These are phyloP conservation scores for Agonopterix arenella DNA, from an alignment of 2,888 invertebrate genomes.

Conservation along the genomic window DNA sequence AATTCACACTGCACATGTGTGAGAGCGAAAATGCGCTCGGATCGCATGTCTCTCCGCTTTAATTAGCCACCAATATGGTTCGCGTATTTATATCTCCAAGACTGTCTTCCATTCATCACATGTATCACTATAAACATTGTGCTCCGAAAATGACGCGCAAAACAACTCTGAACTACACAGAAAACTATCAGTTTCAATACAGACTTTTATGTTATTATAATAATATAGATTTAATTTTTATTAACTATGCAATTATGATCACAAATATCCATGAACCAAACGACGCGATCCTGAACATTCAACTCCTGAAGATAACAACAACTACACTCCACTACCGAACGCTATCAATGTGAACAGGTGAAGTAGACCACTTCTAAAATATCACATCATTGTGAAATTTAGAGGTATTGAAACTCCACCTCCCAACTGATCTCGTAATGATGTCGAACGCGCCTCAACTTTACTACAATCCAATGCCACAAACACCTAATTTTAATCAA, in stretches of 20 bases:
- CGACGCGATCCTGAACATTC: conserved; percentile 58
- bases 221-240: conserved; percentile 61
- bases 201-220: conserved; percentile 47
- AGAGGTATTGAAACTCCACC: background rate
- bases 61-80: conserved; percentile 39
- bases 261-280: conserved; percentile 70
- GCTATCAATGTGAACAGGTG: background rate
- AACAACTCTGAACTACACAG: conserved; percentile 30
- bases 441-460: conserved; percentile 24
- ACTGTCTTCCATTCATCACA: conserved; percentile 10
- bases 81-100: conserved; percentile 45
- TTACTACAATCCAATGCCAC: conserved; percentile 61
- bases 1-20: conserved; percentile 18
- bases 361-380: background rate
- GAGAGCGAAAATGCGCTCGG: conserved; percentile 14
- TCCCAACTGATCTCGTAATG: conserved; percentile 8
- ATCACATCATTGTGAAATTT: too few relatives aligned
- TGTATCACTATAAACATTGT: background rate
- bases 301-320: conserved; percentile 53
- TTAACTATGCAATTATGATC: conserved; percentile 71
- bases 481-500: conserved; percentile 74
- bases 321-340: conserved; percentile 44
- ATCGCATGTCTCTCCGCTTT: conserved; percentile 23
- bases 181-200: conserved; percentile 49
- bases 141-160: conserved; percentile 19